phyloP scores from a whole-genome alignment of 1,140 invertebrate genomes.

The Rhagoletis zephyria region DNA sequence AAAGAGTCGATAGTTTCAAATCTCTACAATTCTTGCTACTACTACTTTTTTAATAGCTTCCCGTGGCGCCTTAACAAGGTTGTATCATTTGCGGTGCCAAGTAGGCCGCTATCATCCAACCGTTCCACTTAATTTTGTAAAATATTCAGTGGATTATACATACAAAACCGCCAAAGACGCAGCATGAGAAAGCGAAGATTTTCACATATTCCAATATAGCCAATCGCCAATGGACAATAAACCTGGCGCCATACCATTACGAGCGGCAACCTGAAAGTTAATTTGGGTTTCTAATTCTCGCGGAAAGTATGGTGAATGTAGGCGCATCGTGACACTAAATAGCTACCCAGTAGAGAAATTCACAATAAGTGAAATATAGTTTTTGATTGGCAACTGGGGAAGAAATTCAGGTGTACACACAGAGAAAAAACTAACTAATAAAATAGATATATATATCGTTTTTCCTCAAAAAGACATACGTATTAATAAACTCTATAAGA shows the following conservation, averaged over 20 bases:
- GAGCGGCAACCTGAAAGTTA: neutral
- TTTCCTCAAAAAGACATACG: no score
- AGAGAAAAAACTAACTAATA: no score
- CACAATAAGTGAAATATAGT: no score
- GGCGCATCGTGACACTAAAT: neutral
- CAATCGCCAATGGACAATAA: neutral
- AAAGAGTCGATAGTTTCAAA: neutral
- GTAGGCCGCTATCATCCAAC: neutral
- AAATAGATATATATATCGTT: no score
- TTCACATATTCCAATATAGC: neutral
- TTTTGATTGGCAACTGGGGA: no score
- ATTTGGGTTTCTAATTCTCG: neutral
- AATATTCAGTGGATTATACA: neutral
- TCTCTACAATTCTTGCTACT: neutral
- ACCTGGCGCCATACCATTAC: neutral
- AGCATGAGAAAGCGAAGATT: neutral
- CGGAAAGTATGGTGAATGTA: neutral
- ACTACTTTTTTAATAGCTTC: neutral
- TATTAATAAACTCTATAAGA: no score
- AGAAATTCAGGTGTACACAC: no score
- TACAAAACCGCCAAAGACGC: neutral
- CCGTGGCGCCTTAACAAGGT: constrained; percentile 39
- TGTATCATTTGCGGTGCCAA: neutral
- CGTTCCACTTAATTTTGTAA: neutral
- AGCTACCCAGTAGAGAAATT: no score